phyloP scores from a whole-genome alignment of 2,113 vertebrate genomes.

The Ochotona curzoniae region DNA sequence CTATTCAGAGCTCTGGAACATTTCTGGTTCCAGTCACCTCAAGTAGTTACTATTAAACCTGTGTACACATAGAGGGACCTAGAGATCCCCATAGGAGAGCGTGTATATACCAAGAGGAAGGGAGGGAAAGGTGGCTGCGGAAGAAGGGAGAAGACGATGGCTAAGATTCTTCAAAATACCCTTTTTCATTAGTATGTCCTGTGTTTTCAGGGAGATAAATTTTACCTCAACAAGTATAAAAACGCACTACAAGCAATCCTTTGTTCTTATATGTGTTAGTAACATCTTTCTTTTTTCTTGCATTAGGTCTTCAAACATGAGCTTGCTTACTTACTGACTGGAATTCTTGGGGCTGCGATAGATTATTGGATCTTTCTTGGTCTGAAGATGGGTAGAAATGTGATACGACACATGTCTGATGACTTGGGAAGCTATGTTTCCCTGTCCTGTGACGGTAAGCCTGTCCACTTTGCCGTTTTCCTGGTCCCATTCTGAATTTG shows the following conservation, averaged over 20 bases:
- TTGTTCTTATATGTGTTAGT: slow-evolving; percentile 27
- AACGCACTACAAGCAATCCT: slow-evolving; percentile 3
- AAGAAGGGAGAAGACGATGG: neutral
- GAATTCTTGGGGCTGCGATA: slow-evolving; percentile 91
- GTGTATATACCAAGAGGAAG: too few relatives aligned
- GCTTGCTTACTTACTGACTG: slow-evolving; percentile 87
- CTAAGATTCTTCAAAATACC: slow-evolving; percentile 17
- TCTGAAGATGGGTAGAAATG: slow-evolving; percentile 89
- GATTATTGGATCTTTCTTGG: slow-evolving; percentile 94
- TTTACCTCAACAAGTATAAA: neutral
- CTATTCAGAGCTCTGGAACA: neutral
- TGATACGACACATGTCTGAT: slow-evolving; percentile 88
- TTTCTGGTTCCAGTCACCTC: neutral
- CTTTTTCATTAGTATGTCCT: neutral
- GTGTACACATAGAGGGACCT: neutral
- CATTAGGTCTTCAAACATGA: slow-evolving; percentile 85
- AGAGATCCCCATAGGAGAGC: neutral
- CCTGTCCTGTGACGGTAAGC: slow-evolving; percentile 92
- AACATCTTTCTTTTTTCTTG: slow-evolving; percentile 17
- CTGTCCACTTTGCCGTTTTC: slow-evolving; percentile 26
- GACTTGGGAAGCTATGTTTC: slow-evolving; percentile 91
- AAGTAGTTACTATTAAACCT: neutral
- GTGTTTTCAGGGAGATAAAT: slow-evolving; percentile 16
- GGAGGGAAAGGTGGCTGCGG: neutral
- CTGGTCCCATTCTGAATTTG: slow-evolving; percentile 32